Conservation (phyloP, 64 coral and sea anemone species). For the Astreopora myriophthalma region DNA sequence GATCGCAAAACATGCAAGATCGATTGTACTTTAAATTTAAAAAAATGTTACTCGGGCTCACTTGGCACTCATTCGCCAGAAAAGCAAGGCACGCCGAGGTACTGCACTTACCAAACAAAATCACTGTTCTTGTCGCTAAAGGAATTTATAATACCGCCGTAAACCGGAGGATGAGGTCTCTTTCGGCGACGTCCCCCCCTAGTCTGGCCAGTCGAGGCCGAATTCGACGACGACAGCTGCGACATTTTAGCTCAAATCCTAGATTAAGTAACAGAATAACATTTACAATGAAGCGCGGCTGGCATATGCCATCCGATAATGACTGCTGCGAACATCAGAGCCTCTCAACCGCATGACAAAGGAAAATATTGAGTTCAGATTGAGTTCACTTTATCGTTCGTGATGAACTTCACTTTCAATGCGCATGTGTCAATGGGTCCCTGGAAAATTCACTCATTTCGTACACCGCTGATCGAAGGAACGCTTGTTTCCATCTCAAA, state of each 20-base stretch:
- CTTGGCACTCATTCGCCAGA: not conserved
- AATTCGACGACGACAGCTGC: constrained; percentile 26
- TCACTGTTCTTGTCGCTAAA: constrained; percentile 99
- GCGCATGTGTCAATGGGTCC: not conserved
- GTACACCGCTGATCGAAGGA: no score
- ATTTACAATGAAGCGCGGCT: not conserved
- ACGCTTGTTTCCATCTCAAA: no score
- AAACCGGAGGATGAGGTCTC: constrained; percentile 98
- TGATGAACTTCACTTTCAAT: not conserved
- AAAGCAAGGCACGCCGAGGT: not conserved
- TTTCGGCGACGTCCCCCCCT: constrained; percentile 81
- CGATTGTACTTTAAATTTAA: no score
- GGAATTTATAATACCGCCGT: constrained; percentile 94
- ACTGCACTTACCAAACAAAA: constrained; percentile 91
- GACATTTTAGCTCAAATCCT: not conserved
- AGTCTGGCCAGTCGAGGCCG: constrained; percentile 51
- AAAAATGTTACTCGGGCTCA: not conserved
- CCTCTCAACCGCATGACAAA: not conserved
- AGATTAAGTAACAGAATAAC: not conserved
- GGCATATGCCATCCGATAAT: not conserved
- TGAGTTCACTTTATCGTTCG: not conserved
- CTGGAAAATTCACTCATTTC: not conserved
- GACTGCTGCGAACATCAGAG: not conserved
- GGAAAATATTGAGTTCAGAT: not conserved
- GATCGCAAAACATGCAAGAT: constrained; percentile 2